These are phyloP conservation scores for Oophaga pumilio DNA, from an alignment of 2,113 vertebrate genomes.

Conservation along the genomic window DNA sequence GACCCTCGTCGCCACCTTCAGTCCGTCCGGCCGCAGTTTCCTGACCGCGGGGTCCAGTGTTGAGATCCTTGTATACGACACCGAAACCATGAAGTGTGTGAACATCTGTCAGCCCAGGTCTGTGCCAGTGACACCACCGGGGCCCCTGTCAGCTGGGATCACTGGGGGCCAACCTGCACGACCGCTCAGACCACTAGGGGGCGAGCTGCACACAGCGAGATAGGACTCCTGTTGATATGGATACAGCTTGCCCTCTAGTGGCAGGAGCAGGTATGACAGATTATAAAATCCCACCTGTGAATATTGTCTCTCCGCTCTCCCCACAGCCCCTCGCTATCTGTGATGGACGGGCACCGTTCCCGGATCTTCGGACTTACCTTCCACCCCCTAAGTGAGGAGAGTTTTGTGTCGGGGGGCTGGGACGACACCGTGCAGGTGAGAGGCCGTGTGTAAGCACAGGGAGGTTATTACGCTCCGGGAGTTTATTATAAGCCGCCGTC, in stretches of 20 bases:
- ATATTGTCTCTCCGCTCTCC: not conserved
- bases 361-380: conserved; percentile 67
- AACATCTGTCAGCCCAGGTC: conserved; percentile 64
- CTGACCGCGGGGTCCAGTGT: conserved; percentile 63
- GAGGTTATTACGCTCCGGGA: no score
- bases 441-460: no score
- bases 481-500: not conserved
- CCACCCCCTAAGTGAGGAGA: conserved; percentile 63
- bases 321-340: conserved; percentile 57
- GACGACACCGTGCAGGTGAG: conserved; percentile 70
- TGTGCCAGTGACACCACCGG: not conserved
- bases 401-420: conserved; percentile 71
- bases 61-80: conserved; percentile 65
- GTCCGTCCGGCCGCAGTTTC: conserved; percentile 60
- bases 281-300: not conserved
- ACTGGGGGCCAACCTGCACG: no score
- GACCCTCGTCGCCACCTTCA: conserved; percentile 62
- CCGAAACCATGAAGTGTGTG: conserved; percentile 61
- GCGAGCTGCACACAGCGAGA: not conserved
- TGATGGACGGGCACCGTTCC: conserved; percentile 68
- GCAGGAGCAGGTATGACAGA: no score
- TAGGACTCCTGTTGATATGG: not conserved
- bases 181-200: not conserved
- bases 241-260: no score
- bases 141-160: no score